Evolutionary conservation across 2,113 vertebrate genomes (phyloP), one percentile per base, ranked within the genome.

Genomic region (Nestor notabilis): DNA sequence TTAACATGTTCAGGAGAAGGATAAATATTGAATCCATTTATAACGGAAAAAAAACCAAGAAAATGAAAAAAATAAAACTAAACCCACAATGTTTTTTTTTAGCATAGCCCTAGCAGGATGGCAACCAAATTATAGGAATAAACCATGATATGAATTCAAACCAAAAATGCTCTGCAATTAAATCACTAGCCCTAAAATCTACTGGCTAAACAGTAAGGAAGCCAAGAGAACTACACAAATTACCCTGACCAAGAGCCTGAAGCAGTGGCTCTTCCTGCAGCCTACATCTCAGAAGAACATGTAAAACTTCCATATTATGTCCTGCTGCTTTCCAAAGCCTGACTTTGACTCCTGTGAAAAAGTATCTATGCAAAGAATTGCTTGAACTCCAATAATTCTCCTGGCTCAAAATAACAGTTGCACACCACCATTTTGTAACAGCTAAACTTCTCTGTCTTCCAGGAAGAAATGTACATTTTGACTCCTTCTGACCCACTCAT

Each of bases 381-480:
- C 9, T 35, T 46, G 49, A 83, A 10, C 52, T 83, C 28, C 17
- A 28, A 1, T 27, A 53, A 65, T 39, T 43, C 55, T 50, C 60
- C 27, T 55, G 20, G 33, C 39, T 87, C 52, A 72, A 65, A 91
- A 19, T 69, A 92, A 65, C 37, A 43, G 37, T 66, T 58, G 8
- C 8, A 16, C 2, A 2, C 29, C 33, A 83, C 52, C 37, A 21
- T 72, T 89, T 92, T 75, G 19, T 61, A 61, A 66, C 25, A 84
- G 41, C 66, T 49, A 65, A 87, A 87, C 3, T 13, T 10, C 37
- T 64, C 21, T 55, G 52, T 35, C 50, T 94, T 82, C 8, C 2
- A 47, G 33, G 52, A 93, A 93, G 56, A 94, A 92, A 91, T 20
- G 20, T 13, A n/a, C 39, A 17, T 89, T 95, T 89, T 89, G n/a